A percentile compares a stretch with the other conserved stretches of the same genome.
Conservation (phyloP, 2,797 vertebrate species). For the Sebastes diploproa region DNA sequence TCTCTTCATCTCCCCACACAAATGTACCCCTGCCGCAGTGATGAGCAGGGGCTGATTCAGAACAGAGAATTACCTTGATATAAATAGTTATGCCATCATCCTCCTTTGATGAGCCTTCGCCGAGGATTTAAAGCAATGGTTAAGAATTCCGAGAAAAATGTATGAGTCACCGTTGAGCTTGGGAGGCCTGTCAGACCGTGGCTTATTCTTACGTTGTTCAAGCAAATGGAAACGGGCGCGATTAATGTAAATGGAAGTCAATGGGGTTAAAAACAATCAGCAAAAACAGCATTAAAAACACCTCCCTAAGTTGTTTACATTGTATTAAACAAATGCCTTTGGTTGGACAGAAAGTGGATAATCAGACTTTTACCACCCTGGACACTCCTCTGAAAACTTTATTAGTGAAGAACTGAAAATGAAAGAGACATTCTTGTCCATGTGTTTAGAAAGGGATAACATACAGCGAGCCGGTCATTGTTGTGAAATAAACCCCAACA, state of each 20-base stretch:
- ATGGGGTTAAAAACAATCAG: constrained; percentile 17
- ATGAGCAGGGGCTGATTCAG: constrained; percentile 52
- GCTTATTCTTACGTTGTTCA: not conserved
- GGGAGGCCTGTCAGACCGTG: constrained; percentile 6
- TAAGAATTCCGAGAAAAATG: constrained; percentile 22
- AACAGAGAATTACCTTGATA: constrained; percentile 59
- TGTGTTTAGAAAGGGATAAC: not conserved
- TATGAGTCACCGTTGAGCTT: constrained; percentile 31
- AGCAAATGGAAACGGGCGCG: not conserved
- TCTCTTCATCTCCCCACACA: constrained; percentile 51
- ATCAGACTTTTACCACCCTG: constrained; percentile 6
- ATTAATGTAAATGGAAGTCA: constrained; percentile 24
- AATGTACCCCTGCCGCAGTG: constrained; percentile 14
- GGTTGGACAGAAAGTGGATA: constrained; percentile 14
- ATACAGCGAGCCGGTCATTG: too few species aligned
- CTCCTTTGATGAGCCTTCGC: constrained; percentile 32
- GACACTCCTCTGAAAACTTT: not conserved
- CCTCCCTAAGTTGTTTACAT: constrained; percentile 19
- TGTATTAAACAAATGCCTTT: not conserved
- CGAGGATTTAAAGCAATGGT: constrained; percentile 31
- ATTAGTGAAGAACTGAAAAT: not conserved
- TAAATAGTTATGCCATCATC: constrained; percentile 57
- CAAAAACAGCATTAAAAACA: constrained; percentile 7
- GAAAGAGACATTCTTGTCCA: not conserved
- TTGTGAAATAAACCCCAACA: too few species aligned